These are phyloP conservation scores for Sapayoa aenigma DNA, from an alignment of 2,113 vertebrate species.

Conservation along the genomic window DNA sequence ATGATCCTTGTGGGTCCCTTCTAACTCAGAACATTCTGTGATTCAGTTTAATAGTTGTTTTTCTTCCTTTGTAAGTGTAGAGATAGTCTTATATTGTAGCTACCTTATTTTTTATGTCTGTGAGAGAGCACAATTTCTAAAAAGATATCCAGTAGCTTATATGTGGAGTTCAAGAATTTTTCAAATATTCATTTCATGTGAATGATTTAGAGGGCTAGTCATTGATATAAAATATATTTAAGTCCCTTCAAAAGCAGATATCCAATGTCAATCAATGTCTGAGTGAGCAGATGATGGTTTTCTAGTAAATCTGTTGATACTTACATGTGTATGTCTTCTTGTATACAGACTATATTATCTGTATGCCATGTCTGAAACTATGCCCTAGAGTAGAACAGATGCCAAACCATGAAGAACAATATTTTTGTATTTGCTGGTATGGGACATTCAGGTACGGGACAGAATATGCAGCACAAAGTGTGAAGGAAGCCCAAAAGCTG, in stretches of 20 bases:
- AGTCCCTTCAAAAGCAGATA: not conserved
- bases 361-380: not conserved
- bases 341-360: not conserved
- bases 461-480: not conserved
- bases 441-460: not conserved
- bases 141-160: not conserved
- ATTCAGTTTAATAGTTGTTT: not conserved
- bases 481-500: not conserved
- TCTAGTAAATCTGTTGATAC: not conserved
- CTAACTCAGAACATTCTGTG: not conserved
- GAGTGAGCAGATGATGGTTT: not conserved
- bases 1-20: not conserved
- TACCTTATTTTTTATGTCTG: not conserved
- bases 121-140: not conserved
- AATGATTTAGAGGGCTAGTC: not conserved
- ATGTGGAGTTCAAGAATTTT: not conserved
- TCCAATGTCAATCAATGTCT: not conserved
- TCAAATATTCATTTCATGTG: not conserved
- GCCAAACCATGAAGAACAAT: not conserved
- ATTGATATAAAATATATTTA: not conserved
- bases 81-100: not conserved
- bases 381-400: not conserved
- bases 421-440: not conserved
- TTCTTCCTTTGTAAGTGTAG: not conserved
- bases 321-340: not conserved